Evolutionary conservation across 2,113 vertebrate genomes (phyloP).

Genomic region (Bucco capensis): DNA sequence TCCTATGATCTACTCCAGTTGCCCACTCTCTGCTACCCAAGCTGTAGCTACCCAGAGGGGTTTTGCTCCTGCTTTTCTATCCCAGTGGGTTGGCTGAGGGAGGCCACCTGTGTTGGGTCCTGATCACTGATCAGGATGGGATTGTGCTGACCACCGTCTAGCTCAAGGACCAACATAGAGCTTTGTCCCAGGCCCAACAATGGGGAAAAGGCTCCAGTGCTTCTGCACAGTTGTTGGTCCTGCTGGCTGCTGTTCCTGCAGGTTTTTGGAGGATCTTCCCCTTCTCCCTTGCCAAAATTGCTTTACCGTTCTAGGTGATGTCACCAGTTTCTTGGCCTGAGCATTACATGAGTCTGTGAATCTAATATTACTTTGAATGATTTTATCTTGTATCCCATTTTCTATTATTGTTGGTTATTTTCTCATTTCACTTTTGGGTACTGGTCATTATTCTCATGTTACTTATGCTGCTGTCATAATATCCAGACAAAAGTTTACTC

Average conservation of each 20-base stretch:
- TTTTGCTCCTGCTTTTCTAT: neutral
- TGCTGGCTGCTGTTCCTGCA: neutral
- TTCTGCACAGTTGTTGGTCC: neutral
- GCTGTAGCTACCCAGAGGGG: rapidly evolving
- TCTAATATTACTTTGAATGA: neutral
- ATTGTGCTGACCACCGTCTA: rapidly evolving
- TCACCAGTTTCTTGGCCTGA: neutral
- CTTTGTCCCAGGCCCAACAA: rapidly evolving
- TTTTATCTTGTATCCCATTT: neutral
- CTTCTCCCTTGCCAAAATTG: neutral
- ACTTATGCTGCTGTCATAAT: neutral
- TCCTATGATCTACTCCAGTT: neutral
- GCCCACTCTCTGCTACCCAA: neutral
- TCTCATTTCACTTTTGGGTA: neutral
- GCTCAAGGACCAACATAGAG: neutral
- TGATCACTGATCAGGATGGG: rapidly evolving
- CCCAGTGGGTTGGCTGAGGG: rapidly evolving
- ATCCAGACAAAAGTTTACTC: neutral
- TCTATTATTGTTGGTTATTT: neutral
- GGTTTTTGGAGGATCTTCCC: neutral
- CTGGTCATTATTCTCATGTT: neutral
- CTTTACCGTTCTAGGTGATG: neutral
- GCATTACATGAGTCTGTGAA: neutral
- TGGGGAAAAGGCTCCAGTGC: neutral
- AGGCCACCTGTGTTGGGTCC: neutral